Evolutionary conservation across 2,113 vertebrate genomes (phyloP).

Genomic region (Oncorhynchus mykiss): DNA sequence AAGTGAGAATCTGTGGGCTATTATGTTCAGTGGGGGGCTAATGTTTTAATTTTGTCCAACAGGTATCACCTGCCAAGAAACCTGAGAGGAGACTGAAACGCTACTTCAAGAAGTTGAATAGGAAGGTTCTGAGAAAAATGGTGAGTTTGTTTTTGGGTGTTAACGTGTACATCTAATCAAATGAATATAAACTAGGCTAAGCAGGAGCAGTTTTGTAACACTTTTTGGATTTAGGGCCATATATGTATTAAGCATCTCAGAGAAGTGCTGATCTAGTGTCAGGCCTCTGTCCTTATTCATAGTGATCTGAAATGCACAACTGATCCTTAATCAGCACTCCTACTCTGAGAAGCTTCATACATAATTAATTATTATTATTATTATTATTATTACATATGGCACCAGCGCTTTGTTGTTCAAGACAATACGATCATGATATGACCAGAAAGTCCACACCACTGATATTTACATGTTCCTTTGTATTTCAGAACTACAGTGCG

Average conservation of each 20-base stretch:
- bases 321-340: too few species aligned
- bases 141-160: neutral
- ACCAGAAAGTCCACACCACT: neutral
- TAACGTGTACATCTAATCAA: neutral
- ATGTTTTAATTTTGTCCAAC: neutral
- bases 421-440: neutral
- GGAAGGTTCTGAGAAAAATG: neutral
- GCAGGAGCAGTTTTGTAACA: neutral
- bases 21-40: too few species aligned
- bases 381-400: too few species aligned
- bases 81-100: neutral
- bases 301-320: too few species aligned
- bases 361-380: too few species aligned
- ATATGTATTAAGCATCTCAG: too few species aligned
- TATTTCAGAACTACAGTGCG: constrained; percentile 2
- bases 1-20: too few species aligned
- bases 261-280: too few species aligned
- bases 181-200: neutral
- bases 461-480: neutral
- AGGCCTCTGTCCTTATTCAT: too few species aligned
- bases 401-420: too few species aligned
- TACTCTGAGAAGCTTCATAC: too few species aligned
- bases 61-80: neutral
- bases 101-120: neutral
- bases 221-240: too few species aligned